These are phyloP conservation scores for Enteromius unitaeniatus DNA, from an alignment of 2,797 vertebrate species.

Conservation along the genomic window DNA sequence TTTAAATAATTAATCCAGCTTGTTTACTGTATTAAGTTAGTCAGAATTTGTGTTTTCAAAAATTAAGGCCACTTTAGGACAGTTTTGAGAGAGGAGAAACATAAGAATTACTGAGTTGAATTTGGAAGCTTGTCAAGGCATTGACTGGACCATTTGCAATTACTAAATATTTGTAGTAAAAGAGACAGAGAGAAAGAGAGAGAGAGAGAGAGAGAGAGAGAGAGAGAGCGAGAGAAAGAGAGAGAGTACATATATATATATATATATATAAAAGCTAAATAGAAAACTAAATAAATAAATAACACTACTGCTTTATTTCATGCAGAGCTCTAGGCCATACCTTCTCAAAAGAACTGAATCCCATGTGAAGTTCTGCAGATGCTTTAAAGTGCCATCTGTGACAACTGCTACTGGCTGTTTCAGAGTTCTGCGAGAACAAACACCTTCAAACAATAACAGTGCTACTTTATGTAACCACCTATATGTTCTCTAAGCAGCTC, in stretches of 20 bases:
- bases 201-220: background rate
- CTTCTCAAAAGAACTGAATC: conserved; percentile 30
- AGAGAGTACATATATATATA: background rate
- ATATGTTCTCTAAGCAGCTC: conserved; percentile 17
- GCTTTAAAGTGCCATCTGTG: conserved; percentile 49
- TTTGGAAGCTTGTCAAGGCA: background rate
- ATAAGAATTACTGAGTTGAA: background rate
- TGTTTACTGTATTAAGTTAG: background rate
- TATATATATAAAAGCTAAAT: background rate
- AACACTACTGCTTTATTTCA: background rate
- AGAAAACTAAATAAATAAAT: background rate
- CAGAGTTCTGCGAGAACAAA: conserved; percentile 29
- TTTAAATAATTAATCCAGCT: too few species aligned
- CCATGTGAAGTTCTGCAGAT: conserved; percentile 7
- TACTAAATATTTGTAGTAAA: background rate
- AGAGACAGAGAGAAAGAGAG: background rate
- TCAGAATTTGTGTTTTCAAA: background rate
- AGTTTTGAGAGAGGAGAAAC: background rate
- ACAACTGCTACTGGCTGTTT: conserved; percentile 37
- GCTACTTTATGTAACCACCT: conserved; percentile 19
- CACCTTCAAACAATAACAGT: conserved; percentile 38
- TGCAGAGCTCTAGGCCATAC: conserved; percentile 7
- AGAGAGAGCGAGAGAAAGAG: background rate
- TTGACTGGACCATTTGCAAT: background rate
- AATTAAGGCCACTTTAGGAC: background rate